Evolutionary conservation across 1,140 invertebrate genomes (phyloP).

Genomic region (Procambarus clarkii): DNA sequence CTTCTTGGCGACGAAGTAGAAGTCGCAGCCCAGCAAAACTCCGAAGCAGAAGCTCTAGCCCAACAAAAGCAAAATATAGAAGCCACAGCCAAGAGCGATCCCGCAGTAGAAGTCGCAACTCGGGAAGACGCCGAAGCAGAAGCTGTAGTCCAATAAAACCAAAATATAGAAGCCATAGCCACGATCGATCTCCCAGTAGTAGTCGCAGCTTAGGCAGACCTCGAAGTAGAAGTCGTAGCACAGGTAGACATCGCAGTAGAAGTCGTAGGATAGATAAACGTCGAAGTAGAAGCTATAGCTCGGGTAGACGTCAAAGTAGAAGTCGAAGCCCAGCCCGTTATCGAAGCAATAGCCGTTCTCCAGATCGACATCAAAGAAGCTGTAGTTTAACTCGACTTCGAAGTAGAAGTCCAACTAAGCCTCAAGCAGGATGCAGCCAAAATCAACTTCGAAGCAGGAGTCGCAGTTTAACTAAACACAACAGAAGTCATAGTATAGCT

Average conservation of each 20-base stretch:
- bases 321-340: not conserved
- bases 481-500: not conserved
- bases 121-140: not conserved
- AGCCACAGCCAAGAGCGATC: not conserved
- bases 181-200: not conserved
- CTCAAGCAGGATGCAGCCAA: not conserved
- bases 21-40: conserved; percentile 3
- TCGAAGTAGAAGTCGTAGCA: not conserved
- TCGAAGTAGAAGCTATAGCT: conserved; percentile 11
- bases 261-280: not conserved
- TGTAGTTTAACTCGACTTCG: not conserved
- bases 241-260: not conserved
- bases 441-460: not conserved
- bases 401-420: not conserved
- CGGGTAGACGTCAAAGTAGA: conserved; percentile 1
- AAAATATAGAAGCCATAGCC: conserved; percentile 15
- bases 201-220: not conserved
- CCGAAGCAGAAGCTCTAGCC: not conserved
- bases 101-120: conserved; percentile 11
- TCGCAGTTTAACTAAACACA: not conserved
- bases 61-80: not conserved
- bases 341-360: not conserved
- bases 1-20: conserved; percentile 19
- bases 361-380: not conserved
- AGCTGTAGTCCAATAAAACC: not conserved